Base-by-base conservation (phyloP, 2,797 vertebrate genomes). In the Salarias fasciatus region DNA sequence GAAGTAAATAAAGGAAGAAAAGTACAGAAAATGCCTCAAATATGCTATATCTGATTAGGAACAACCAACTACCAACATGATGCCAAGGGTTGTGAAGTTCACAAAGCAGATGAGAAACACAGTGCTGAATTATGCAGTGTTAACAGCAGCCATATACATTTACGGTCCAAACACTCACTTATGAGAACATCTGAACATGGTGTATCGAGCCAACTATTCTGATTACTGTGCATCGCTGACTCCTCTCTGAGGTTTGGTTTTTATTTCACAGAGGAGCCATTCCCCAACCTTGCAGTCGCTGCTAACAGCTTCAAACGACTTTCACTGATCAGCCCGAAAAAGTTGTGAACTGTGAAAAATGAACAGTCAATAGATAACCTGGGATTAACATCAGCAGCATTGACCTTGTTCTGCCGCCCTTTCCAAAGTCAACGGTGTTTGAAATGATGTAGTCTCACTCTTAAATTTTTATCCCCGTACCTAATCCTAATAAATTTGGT, bases 281-380 rank as follows among this genome's bases (percentile, higher is more conserved):
- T 61, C 31, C 10, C n/a, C 38, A 33, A 42, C 46, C 38, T 43
- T 8, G 54, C 15, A 67, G 14, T 9, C 4, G 3, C 6, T n/a
- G 29, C 14, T 44, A 72, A 53, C 13, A 30, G 12, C n/a, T 18
- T 43, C 14, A 48, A 72, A 53, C 13, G 30, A 13, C n/a, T 18
- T 43, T 18, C 18, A 18, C 8, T 44, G 31, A 47, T 48, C 14
- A 56, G 42, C 11, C 24, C 43, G n/a, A 68, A 45, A 46, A n/a
- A 43, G 59, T 11, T 53, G 9, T 50, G 36, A 57, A 45, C 38
- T 51, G 13, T 59, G 38, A 55, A 36, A 11, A 61, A 44, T 52
- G 42, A 44, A 30, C 3, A 49, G n/a, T 41, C 14, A 29, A 49
- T 31, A 43, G 13, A 37, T 31, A 38, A 72, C 24, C 45, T 33